phyloP scores from a whole-genome alignment of 2,113 vertebrate species.

The Piprites chloris region DNA sequence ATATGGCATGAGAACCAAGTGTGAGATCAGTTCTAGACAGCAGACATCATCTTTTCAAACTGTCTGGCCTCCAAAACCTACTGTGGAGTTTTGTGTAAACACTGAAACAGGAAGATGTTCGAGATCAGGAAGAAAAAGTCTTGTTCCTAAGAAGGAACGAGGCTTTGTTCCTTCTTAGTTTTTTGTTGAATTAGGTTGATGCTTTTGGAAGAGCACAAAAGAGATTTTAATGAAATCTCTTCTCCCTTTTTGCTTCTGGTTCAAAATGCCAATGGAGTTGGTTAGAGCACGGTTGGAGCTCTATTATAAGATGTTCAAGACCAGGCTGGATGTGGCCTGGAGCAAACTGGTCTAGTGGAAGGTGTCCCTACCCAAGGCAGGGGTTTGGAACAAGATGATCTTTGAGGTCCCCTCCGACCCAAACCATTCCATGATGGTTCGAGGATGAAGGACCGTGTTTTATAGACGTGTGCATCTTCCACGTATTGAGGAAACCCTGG shows the following conservation, averaged over 20 bases:
- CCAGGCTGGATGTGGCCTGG: not conserved
- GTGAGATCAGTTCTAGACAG: conserved; percentile 10
- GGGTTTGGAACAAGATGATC: not conserved
- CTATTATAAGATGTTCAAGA: not conserved
- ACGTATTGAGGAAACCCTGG: accelerated
- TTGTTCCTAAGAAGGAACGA: not conserved
- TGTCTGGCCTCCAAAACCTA: not conserved
- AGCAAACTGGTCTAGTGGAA: not conserved
- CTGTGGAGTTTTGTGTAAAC: not conserved
- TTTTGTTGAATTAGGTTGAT: not conserved
- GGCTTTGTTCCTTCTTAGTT: not conserved
- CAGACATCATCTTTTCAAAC: not conserved
- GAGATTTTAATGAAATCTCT: not conserved
- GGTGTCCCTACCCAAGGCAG: no score
- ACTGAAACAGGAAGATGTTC: not conserved
- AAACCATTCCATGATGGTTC: not conserved
- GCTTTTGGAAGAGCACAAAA: not conserved
- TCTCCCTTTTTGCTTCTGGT: not conserved
- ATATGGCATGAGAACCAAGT: not conserved
- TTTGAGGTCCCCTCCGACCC: not conserved
- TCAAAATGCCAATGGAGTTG: not conserved
- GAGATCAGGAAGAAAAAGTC: not conserved
- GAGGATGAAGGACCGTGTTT: not conserved
- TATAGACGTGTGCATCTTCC: not conserved
- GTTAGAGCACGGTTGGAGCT: not conserved